A percentile compares a stretch with the other conserved stretches of the same genome.
These are phyloP conservation scores for Athalia rosae DNA, from an alignment of 2,888 invertebrate genomes.

Conservation along the genomic window DNA sequence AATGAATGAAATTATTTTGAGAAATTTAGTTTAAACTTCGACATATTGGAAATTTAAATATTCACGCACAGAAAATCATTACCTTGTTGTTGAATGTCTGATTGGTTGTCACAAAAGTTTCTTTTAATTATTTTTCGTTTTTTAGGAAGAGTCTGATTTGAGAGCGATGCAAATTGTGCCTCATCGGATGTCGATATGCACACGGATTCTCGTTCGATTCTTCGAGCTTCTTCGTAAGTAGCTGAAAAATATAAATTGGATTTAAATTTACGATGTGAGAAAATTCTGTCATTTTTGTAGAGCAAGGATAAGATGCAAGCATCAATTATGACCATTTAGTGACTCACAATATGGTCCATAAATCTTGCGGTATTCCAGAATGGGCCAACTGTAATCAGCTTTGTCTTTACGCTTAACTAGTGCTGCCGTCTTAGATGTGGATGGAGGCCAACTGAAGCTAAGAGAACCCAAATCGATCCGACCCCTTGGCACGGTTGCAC, in stretches of 20 bases:
- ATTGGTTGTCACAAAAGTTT: constrained; percentile 6
- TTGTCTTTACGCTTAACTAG: not conserved
- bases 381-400: constrained; percentile 2
- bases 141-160: not conserved
- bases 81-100: not conserved
- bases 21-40: too few relatives aligned
- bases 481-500: not conserved
- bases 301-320: too few relatives aligned
- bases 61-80: not conserved
- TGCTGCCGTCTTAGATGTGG: not conserved
- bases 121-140: constrained; percentile 8
- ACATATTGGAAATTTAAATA: too few relatives aligned
- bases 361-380: not conserved
- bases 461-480: not conserved
- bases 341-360: constrained; percentile 12
- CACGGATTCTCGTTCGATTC: constrained; percentile 5
- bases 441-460: constrained; percentile 11
- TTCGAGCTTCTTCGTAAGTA: constrained; percentile 2
- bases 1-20: too few relatives aligned
- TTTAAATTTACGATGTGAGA: too few relatives aligned
- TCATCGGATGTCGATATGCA: constrained; percentile 3
- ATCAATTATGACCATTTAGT: not conserved
- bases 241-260: not conserved
- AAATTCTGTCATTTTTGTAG: too few relatives aligned
- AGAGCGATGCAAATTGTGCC: not conserved